Evolutionary conservation across 2,797 vertebrate species (phyloP).

Genomic region (Gadopsis marmoratus): DNA sequence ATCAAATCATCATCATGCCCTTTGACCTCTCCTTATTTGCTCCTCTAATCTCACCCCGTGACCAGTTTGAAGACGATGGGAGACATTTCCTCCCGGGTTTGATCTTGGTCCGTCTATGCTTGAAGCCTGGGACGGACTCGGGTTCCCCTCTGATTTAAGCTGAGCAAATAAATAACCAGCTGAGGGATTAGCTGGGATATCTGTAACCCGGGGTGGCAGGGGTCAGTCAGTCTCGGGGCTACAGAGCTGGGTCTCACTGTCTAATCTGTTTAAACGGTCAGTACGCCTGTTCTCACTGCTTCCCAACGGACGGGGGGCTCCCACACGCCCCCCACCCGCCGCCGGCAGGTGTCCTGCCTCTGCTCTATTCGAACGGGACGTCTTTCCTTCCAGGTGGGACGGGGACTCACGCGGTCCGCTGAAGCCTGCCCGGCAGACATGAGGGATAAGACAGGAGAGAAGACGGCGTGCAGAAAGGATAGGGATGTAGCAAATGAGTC

Average conservation of each 20-base stretch:
- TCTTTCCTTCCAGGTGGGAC: conserved; percentile 53
- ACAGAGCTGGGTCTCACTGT: conserved; percentile 56
- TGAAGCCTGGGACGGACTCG: conserved; percentile 40
- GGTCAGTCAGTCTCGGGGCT: conserved; percentile 74
- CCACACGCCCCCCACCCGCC: conserved; percentile 49
- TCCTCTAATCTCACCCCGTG: conserved; percentile 9
- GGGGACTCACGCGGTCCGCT: conserved; percentile 44
- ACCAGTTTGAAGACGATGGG: conserved; percentile 30
- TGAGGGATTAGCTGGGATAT: conserved; percentile 66
- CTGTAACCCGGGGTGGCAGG: conserved; percentile 63
- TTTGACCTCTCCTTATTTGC: conserved; percentile 43
- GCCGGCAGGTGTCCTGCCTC: conserved; percentile 66
- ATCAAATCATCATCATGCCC: not conserved
- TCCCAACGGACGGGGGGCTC: conserved; percentile 65
- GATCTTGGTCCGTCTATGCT: conserved; percentile 29
- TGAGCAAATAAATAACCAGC: conserved; percentile 77
- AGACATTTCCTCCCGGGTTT: conserved; percentile 63
- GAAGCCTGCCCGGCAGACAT: conserved; percentile 64
- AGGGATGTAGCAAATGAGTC: conserved; percentile 57
- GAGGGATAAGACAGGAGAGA: conserved; percentile 54
- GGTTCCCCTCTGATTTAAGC: conserved; percentile 60
- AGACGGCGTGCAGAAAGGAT: conserved; percentile 52
- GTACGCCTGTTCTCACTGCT: conserved; percentile 68
- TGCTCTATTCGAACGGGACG: conserved; percentile 35
- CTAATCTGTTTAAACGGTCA: conserved; percentile 88